Percentiles rank a stretch among this genome's conserved stretches.
These are phyloP conservation scores for Denticeps clupeoides DNA, from an alignment of 2,797 vertebrate genomes.

Conservation along the genomic window DNA sequence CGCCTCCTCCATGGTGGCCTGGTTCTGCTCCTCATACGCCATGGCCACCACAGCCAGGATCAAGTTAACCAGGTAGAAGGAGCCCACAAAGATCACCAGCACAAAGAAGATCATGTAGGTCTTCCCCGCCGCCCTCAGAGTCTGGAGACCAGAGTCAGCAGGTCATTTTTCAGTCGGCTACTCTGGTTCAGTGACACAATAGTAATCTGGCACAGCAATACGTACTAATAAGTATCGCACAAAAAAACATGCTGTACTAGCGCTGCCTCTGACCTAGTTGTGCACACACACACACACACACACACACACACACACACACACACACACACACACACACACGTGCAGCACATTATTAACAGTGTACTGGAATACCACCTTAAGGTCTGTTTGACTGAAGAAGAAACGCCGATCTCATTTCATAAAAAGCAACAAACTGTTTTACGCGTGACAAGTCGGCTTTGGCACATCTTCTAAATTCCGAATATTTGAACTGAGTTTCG, in stretches of 20 bases:
- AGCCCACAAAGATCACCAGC: slow-evolving; percentile 96
- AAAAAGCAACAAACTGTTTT: too few species aligned
- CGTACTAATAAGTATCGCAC: background rate
- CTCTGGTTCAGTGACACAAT: too few species aligned
- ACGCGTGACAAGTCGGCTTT: too few species aligned
- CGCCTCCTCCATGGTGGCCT: slow-evolving; percentile 94
- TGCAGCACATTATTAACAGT: background rate
- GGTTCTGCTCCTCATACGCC: slow-evolving; percentile 98
- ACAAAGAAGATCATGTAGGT: slow-evolving; percentile 99
- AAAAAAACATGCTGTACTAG: background rate
- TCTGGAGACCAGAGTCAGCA: slow-evolving; percentile 56
- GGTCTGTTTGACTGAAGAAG: background rate
- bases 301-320: background rate
- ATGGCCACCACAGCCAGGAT: slow-evolving; percentile 98
- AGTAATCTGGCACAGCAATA: slow-evolving; percentile 1
- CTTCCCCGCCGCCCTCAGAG: slow-evolving; percentile 89
- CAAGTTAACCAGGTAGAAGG: slow-evolving; percentile 94
- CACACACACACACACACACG: slow-evolving; percentile 1
- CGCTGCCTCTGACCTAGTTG: slow-evolving; percentile 13
- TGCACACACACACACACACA: background rate
- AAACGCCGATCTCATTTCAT: too few species aligned
- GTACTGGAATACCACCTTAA: background rate
- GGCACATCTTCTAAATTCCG: too few species aligned
- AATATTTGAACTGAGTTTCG: too few species aligned
- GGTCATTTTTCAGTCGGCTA: too few species aligned